Base-by-base conservation (phyloP, 2,113 vertebrate species). In the Tringa solitaria region DNA sequence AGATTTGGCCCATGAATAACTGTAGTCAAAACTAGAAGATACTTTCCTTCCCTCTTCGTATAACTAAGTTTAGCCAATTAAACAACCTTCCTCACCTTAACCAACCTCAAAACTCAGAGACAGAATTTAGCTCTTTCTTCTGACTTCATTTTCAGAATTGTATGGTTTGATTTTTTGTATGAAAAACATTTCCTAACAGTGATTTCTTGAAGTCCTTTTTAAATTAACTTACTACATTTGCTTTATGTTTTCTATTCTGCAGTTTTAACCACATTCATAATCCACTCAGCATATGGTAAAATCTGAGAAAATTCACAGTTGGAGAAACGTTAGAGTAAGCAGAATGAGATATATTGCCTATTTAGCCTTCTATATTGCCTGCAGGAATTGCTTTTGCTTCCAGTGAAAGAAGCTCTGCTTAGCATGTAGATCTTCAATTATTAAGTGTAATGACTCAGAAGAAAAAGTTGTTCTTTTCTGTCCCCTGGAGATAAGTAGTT, bases 361-460 rank as follows among this genome's bases (percentile, higher is more conserved):
- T 81, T 96, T 96, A 92, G 50, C 35, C 73, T 90, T 94, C 94
- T 81, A 70, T 93, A 96, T 90, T 84, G 68, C 83, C 70, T 64
- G 64, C 59, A 95, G 64, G 76, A 90, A 84, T 51, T 80, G 51
- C 22, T 94, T 90, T 90, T 92, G 33, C 85, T 96, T 92, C 68
- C 54, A 90, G 69, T 51, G 64, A 68, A 84, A 77, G 43, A 81
- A 95, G 69, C 63, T 75, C 86, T 77, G 59, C 45, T 96, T 92
- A 84, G 73, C 85, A 77, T 68, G 79, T 64, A 92, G 75, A 67
- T 78, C 76, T 93, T 90, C 93, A 96, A 95, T 94, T 96, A 95
- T 94, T 85, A 90, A 88, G 48, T 70, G 51, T 83, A 96, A 87
- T 84, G 85, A 84, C 30, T 93, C 61, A 39, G 56, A 93, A 87